Base-by-base conservation (phyloP, 2,888 invertebrate species). In the Scelioninae gen. 1 region DNA sequence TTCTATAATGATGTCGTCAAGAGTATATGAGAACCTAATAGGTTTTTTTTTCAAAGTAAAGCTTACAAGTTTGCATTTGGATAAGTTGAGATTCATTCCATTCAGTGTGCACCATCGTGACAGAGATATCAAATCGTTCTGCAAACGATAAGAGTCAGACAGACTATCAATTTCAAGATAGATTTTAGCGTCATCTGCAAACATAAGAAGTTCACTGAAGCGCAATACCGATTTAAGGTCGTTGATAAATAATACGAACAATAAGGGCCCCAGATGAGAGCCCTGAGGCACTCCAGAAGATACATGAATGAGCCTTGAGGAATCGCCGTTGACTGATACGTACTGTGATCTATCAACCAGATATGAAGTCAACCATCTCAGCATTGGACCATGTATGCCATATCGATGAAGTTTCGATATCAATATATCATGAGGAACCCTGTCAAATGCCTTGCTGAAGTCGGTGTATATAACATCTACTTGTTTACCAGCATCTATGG, bases 261-360 rank as follows among this genome's bases (percentile, higher is more conserved):
- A 15, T 11, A 68, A 13, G 5, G 68, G 68, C 0, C 68, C 68
- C 9, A 68, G 45, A 23, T 68, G 68, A 4, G 68, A 68, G 10
- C 68, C 68, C 11, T 55, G 68, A 0, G 55, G 55, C 3, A 68
- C 55, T 0, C 68, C 68, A 13, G 68, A 68, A 10, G 31, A 43
- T 38, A 10, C n/a, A 58, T 34, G 10, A 6, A 5, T 23, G 16
- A 9, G 15, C 5, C 9, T 11, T 11, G 16, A 9, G 13, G 31
- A 62, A 7, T 11, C 11, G 10, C 16, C 47, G 4, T 0, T 3
- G 16, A 63, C 9, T 11, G 32, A 6, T 4, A 47, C 47, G 34
- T 10, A 63, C 15, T 47, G 63, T 7, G 6, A 11, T n/a, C 63
- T 11, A 31, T 32, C 43, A 11, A 9, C 4, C 0, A 63, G 9